These are phyloP conservation scores for Drosophila sturtevanti DNA, from an alignment of 1,140 invertebrate genomes.

Conservation along the genomic window DNA sequence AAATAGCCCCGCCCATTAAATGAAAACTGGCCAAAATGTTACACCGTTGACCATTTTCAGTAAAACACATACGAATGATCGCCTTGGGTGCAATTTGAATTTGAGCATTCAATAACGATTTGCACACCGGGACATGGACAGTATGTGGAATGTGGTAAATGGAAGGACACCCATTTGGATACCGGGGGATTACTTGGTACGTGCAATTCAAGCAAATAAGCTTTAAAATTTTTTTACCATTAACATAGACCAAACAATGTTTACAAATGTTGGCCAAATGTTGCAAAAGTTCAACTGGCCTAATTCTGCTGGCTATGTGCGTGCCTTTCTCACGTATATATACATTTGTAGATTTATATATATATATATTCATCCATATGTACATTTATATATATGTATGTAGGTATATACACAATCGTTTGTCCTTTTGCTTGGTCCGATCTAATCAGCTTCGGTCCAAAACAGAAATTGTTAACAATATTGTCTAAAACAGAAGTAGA, in stretches of 20 bases:
- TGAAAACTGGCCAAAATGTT: slow-evolving; percentile 26
- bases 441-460: slow-evolving; percentile 72
- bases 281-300: slow-evolving; percentile 36
- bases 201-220: slow-evolving; percentile 52
- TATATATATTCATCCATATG: not conserved
- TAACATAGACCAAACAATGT: slow-evolving; percentile 46
- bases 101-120: slow-evolving; percentile 78
- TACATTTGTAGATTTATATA: slow-evolving; percentile 25
- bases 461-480: slow-evolving; percentile 75
- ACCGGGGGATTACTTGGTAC: slow-evolving; percentile 9
- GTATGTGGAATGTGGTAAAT: slow-evolving; percentile 9
- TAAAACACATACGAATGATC: slow-evolving; percentile 54
- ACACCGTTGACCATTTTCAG: slow-evolving; percentile 52
- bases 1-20: slow-evolving; percentile 21
- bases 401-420: slow-evolving; percentile 24
- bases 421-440: slow-evolving; percentile 36
- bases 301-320: slow-evolving; percentile 16
- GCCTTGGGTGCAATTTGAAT: slow-evolving; percentile 73
- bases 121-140: slow-evolving; percentile 49
- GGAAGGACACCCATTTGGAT: not conserved
- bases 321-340: slow-evolving; percentile 60
- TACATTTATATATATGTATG: not conserved
- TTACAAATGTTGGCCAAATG: slow-evolving; percentile 45
- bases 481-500: slow-evolving; percentile 41
- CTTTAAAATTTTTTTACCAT: slow-evolving; percentile 70